Conservation (phyloP, 2,113 vertebrate species). For the Cacatua alba region DNA sequence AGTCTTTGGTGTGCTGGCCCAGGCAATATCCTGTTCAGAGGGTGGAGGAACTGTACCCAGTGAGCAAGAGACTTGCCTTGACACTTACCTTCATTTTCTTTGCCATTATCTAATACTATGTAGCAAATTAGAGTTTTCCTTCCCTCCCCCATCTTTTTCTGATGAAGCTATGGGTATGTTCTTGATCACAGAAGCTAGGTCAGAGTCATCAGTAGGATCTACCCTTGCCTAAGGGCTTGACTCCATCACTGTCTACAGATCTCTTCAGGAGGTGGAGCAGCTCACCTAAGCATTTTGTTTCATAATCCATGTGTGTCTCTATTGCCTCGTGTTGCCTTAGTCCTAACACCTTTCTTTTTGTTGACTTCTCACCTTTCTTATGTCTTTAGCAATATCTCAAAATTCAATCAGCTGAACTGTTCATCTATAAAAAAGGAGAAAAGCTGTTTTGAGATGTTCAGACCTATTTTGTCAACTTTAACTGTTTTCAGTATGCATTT, state of each 20-base stretch:
- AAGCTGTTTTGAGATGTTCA: not conserved
- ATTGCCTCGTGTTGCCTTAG: not conserved
- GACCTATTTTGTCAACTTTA: not conserved
- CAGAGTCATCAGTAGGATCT: not conserved
- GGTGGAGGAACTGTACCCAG: not conserved
- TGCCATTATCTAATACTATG: not conserved
- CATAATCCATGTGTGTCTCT: not conserved
- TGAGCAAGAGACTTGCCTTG: not conserved
- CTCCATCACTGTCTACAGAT: not conserved
- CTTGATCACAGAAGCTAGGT: not conserved
- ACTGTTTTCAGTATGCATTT: not conserved
- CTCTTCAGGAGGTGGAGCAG: not conserved
- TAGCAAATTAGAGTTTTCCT: not conserved
- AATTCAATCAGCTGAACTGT: not conserved
- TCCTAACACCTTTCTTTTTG: not conserved
- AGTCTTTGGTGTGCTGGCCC: not conserved
- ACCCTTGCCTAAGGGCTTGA: not conserved
- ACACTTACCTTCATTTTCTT: not conserved
- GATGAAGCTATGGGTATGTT: not conserved
- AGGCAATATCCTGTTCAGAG: not conserved
- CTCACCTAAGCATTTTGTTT: not conserved
- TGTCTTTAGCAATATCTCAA: not conserved
- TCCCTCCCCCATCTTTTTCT: accelerated
- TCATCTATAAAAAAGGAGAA: not conserved
- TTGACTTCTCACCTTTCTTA: not conserved